Conservation (phyloP, 2,113 vertebrate species). For the Oreochromis tanganicae region DNA sequence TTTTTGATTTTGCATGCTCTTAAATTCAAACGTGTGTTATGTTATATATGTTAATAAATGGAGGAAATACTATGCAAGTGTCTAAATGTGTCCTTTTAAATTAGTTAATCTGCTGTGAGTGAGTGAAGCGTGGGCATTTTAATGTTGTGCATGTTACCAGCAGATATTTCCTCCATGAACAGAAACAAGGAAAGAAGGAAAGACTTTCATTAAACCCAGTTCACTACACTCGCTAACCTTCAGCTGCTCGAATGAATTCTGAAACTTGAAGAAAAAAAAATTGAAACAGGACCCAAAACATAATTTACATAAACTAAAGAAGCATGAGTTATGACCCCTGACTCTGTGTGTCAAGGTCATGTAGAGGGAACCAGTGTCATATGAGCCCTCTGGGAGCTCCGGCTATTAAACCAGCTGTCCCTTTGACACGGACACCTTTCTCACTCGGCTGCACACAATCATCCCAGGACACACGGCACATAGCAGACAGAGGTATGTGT, state of each 20-base stretch:
- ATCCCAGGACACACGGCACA: background rate
- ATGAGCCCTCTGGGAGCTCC: background rate
- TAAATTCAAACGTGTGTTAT: background rate
- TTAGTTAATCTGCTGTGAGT: background rate
- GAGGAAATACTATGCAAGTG: background rate
- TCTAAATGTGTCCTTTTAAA: background rate
- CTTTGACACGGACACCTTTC: background rate
- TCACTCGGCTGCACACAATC: background rate
- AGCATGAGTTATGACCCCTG: slow-evolving; percentile 11
- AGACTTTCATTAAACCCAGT: background rate
- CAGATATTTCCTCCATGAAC: background rate
- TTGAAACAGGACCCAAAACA: background rate
- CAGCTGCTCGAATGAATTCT: background rate
- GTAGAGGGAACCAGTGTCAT: background rate
- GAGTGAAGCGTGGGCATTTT: background rate
- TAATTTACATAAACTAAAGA: background rate
- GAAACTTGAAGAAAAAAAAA: background rate
- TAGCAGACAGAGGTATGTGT: background rate
- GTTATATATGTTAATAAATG: background rate
- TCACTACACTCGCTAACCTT: background rate
- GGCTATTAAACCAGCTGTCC: slow-evolving; percentile 43
- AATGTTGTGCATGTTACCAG: background rate
- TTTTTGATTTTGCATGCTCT: background rate
- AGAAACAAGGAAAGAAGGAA: background rate
- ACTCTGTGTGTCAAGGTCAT: slow-evolving; percentile 7